These are phyloP conservation scores for Polia nebulosa DNA, from an alignment of 2,888 invertebrate species.

Conservation along the genomic window DNA sequence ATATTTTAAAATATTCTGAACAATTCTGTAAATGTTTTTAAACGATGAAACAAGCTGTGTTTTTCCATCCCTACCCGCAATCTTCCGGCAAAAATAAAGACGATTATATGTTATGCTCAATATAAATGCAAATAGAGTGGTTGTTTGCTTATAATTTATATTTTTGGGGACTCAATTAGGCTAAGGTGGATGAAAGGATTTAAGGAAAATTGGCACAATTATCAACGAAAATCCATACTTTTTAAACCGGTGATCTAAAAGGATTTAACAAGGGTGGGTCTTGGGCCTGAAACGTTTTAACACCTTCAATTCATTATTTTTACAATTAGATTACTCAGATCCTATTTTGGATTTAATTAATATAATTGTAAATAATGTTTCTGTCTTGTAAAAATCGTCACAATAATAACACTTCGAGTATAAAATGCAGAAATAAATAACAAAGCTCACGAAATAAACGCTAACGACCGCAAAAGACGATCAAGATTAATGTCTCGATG, in stretches of 20 bases:
- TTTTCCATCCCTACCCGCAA: neutral
- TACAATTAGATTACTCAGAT: no score
- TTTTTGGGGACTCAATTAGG: slow-evolving; percentile 24
- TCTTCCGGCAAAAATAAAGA: neutral
- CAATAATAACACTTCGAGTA: neutral
- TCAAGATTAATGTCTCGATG: slow-evolving; percentile 20
- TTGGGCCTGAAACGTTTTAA: neutral
- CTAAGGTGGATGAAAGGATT: slow-evolving; percentile 15
- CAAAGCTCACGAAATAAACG: slow-evolving; percentile 6
- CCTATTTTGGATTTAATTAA: neutral
- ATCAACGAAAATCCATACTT: neutral
- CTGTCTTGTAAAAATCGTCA: neutral
- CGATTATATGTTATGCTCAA: neutral
- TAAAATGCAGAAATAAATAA: neutral
- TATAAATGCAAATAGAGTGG: slow-evolving; percentile 30
- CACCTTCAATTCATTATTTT: neutral
- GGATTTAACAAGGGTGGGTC: neutral
- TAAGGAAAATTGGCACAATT: slow-evolving; percentile 19
- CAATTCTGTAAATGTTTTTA: neutral
- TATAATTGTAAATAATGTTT: neutral
- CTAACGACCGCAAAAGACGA: slow-evolving; percentile 7
- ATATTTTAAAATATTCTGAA: no score
- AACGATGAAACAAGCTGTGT: neutral
- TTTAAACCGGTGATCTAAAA: neutral
- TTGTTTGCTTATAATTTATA: slow-evolving; percentile 29